phyloP scores from a whole-genome alignment of 2,888 invertebrate genomes.

The Idaea dimidiata region DNA sequence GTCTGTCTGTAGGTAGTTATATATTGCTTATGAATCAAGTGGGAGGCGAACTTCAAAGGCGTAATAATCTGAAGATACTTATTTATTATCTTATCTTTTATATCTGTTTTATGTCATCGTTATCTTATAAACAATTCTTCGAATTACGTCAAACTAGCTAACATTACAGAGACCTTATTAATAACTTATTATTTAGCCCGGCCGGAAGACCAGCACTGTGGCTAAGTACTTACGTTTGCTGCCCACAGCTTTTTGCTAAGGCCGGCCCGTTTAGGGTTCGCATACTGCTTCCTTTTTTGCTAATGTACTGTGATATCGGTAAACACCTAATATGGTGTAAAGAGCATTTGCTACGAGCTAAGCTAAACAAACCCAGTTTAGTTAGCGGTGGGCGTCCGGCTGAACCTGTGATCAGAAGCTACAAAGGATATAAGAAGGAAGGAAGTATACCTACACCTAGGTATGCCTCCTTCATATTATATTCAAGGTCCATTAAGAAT shows the following conservation, averaged over 20 bases:
- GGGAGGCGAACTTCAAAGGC: not conserved
- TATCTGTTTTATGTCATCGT: not conserved
- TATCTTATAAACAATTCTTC: not conserved
- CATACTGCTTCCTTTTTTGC: too few species aligned
- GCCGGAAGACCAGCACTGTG: too few species aligned
- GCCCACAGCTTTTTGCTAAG: too few species aligned
- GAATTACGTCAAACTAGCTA: not conserved
- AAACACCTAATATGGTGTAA: too few species aligned
- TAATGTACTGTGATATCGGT: too few species aligned
- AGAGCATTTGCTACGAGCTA: too few species aligned
- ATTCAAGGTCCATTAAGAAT: slow-evolving; percentile 10
- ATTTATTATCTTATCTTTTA: not conserved
- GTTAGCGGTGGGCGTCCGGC: too few species aligned
- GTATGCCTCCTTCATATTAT: not conserved
- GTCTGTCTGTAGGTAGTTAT: not conserved
- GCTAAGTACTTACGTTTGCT: too few species aligned
- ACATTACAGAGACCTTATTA: too few species aligned
- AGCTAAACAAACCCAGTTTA: too few species aligned
- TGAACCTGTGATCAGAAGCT: not conserved
- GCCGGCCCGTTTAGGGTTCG: too few species aligned
- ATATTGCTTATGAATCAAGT: not conserved
- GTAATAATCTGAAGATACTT: not conserved
- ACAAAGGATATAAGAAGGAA: not conserved
- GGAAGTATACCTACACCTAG: not conserved
- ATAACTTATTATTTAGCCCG: too few species aligned